Base-by-base conservation (phyloP, 2,113 vertebrate species). In the Dendrocopos noguchii region DNA sequence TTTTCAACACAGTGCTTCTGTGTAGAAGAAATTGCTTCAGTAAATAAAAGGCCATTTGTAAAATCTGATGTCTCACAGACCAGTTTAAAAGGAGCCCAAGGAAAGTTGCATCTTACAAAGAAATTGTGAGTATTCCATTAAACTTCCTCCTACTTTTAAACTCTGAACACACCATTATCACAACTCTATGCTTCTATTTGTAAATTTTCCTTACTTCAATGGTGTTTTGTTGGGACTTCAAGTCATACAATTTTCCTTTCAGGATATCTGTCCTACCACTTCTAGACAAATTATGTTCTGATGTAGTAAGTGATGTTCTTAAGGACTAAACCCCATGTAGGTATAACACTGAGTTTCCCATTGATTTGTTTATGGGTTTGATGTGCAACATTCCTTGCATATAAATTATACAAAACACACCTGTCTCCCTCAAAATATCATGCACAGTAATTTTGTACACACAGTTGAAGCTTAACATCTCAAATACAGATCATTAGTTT, bases 171-270 rank as follows among this genome's bases (percentile, higher is more conserved):
- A 1, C 46, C 2, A 25, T 28, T 36, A 46, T 6, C 5, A 74
- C 6, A 84, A 59, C 6, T 4, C 7, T 20, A 52, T 50, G 3
- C 2, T 80, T 72, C 46, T 5, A 19, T 53, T 79, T 76, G 13
- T n/a, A 67, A 80, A 20, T 80, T 80, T 9, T 65, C 10, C 8
- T 34, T 7, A 78, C 31, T 2, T 31, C 13, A 87, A 28, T 9
- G 2, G 0, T 53, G 11, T 70, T 64, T 56, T 60, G 3, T 28
- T 5, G 60, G 10, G 19, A 9, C 1, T 73, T 76, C 4, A 1
- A 7, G 10, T 63, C 59, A 47, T 11, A 50, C 1, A 61, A 39
- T 44, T 70, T 60, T 80, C 39, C 10, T 92, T 78, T 74, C 33
- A 53, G 7, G 4, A 24, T n/a, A 19, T 3, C 4, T 47, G 2